Conservation (phyloP, 2,888 invertebrate genomes). For the Pristionchus maxplancki region DNA sequence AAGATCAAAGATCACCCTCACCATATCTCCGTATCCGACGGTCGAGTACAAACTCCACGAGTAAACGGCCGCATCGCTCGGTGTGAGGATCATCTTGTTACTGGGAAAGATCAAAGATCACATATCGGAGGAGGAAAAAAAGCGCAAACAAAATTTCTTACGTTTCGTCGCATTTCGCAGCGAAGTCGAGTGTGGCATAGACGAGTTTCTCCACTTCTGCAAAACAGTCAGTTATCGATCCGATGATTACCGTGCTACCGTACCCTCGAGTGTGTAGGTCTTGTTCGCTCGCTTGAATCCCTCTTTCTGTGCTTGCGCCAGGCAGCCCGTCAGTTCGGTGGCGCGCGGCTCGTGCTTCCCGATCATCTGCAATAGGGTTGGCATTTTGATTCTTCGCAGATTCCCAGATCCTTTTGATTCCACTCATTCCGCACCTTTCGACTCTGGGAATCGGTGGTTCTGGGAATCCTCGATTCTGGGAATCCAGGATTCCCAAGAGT, state of each 20-base stretch:
- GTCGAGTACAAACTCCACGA: slow-evolving; percentile 47
- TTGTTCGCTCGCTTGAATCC: not conserved
- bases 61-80: slow-evolving; percentile 6
- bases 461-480: too few species aligned
- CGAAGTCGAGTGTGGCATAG: not conserved
- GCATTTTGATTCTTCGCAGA: too few species aligned
- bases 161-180: not conserved
- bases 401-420: too few species aligned
- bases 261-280: not conserved
- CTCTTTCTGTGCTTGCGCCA: too few species aligned
- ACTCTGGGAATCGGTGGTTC: too few species aligned
- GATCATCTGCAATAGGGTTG: not conserved
- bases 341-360: not conserved
- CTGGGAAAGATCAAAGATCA: slow-evolving; percentile 34
- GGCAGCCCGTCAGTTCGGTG: not conserved
- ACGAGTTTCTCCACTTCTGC: not conserved
- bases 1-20: not conserved
- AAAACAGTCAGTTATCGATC: slow-evolving; percentile 1
- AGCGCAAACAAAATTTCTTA: slow-evolving; percentile 7
- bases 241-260: not conserved
- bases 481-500: too few species aligned
- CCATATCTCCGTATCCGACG: slow-evolving; percentile 45
- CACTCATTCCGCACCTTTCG: too few species aligned
- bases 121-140: too few species aligned
- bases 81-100: slow-evolving; percentile 24